Percentiles rank a stretch among this genome's conserved stretches.
phyloP scores from a whole-genome alignment of 2,888 invertebrate genomes.

The Junonia oenone region DNA sequence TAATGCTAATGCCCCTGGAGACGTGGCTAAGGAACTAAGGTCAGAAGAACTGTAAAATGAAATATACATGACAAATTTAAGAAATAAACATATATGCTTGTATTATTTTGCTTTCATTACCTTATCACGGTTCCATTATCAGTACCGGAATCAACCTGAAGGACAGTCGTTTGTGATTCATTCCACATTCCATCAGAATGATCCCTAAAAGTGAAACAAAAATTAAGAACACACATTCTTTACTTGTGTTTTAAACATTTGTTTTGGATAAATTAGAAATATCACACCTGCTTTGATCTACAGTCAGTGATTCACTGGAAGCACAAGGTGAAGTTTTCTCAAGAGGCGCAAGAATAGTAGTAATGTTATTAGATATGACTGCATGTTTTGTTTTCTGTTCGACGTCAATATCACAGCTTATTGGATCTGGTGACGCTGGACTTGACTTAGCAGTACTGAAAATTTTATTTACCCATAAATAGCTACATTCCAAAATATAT shows the following conservation, averaged over 20 bases:
- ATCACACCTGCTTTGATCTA: slow-evolving; percentile 81
- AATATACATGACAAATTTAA: too few species aligned
- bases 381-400: slow-evolving; percentile 54
- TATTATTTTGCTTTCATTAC: slow-evolving; percentile 37
- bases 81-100: too few species aligned
- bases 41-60: slow-evolving; percentile 69
- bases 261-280: not conserved
- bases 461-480: slow-evolving; percentile 23
- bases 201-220: slow-evolving; percentile 72
- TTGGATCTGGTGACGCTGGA: slow-evolving; percentile 81
- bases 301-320: slow-evolving; percentile 90
- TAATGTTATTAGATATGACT: slow-evolving; percentile 51
- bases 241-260: not conserved
- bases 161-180: slow-evolving; percentile 91
- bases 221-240: not conserved
- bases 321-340: slow-evolving; percentile 85
- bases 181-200: slow-evolving; percentile 94
- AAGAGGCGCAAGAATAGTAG: slow-evolving; percentile 61
- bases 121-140: slow-evolving; percentile 82
- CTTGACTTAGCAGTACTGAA: slow-evolving; percentile 81
- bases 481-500: slow-evolving; percentile 1
- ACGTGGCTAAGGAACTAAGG: slow-evolving; percentile 72
- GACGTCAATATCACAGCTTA: slow-evolving; percentile 40
- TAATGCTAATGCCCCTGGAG: slow-evolving; percentile 78
- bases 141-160: slow-evolving; percentile 85